Conservation (phyloP, 2,113 vertebrate species). For the Piprites chloris region DNA sequence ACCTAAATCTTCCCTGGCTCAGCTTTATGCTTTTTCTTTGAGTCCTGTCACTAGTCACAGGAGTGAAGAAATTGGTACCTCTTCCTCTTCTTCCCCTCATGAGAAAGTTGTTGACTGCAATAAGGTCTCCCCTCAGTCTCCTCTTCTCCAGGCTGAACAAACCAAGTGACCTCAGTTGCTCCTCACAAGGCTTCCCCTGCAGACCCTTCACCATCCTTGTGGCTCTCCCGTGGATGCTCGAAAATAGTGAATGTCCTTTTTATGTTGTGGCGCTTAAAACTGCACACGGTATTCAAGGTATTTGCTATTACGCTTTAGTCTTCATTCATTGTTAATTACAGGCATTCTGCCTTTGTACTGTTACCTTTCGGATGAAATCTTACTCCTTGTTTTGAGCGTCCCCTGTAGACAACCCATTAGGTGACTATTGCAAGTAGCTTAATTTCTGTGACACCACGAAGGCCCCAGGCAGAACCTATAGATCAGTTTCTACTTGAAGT, state of each 20-base stretch:
- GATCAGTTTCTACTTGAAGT: conserved; percentile 21
- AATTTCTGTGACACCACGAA: neutral
- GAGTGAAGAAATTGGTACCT: neutral
- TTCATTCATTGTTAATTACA: neutral
- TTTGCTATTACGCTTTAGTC: neutral
- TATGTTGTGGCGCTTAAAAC: neutral
- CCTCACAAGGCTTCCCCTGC: neutral
- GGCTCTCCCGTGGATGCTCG: neutral
- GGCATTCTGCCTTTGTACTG: neutral
- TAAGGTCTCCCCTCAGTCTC: neutral
- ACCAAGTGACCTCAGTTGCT: neutral
- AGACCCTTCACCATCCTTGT: neutral
- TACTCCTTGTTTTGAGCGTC: neutral
- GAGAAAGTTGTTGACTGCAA: neutral
- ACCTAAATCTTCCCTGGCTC: neutral
- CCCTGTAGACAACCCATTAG: neutral
- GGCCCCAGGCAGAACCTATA: neutral
- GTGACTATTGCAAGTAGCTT: neutral
- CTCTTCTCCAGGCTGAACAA: neutral
- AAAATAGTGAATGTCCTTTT: neutral
- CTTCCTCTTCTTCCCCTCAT: neutral
- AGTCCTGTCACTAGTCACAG: neutral
- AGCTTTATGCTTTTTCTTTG: neutral
- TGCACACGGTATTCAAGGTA: neutral
- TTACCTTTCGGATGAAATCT: neutral